These are phyloP conservation scores for Euclidia mi DNA, from an alignment of 2,888 invertebrate genomes.

Conservation along the genomic window DNA sequence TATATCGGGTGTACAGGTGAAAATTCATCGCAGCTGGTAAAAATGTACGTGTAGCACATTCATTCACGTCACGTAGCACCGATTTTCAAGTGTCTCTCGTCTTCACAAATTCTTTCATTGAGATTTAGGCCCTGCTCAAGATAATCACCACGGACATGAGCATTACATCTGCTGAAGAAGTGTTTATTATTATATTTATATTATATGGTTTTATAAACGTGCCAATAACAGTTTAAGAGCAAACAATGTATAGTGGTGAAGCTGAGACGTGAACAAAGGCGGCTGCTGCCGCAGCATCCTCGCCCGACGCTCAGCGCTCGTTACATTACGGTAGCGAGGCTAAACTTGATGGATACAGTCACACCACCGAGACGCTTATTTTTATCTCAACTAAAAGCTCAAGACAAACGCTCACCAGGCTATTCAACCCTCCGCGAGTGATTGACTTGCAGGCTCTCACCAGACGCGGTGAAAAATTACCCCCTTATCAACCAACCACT, in stretches of 20 bases:
- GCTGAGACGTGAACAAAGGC: slow-evolving; percentile 40
- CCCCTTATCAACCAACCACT: slow-evolving; percentile 34
- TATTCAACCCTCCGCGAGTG: slow-evolving; percentile 42
- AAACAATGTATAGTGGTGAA: slow-evolving; percentile 47
- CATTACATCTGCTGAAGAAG: too few species aligned
- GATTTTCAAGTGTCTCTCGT: too few species aligned
- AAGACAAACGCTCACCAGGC: slow-evolving; percentile 47
- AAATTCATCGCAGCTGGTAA: too few species aligned
- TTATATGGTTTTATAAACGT: slow-evolving; percentile 15
- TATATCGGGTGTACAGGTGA: too few species aligned
- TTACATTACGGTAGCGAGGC: slow-evolving; percentile 73
- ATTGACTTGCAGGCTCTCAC: slow-evolving; percentile 44
- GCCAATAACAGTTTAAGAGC: slow-evolving; percentile 46
- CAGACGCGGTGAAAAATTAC: slow-evolving; percentile 25
- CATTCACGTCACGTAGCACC: too few species aligned
- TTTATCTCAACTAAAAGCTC: slow-evolving; percentile 64
- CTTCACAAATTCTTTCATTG: too few species aligned
- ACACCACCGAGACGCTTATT: slow-evolving; percentile 57
- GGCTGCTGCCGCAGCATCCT: slow-evolving; percentile 44
- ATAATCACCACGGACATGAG: too few species aligned
- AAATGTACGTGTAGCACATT: too few species aligned
- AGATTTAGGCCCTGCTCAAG: too few species aligned
- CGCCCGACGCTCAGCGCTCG: too few species aligned
- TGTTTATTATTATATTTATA: too few species aligned
- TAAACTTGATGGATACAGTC: slow-evolving; percentile 74